Conservation (phyloP, 2,113 vertebrate genomes). For the Rhizomys pruinosus region DNA sequence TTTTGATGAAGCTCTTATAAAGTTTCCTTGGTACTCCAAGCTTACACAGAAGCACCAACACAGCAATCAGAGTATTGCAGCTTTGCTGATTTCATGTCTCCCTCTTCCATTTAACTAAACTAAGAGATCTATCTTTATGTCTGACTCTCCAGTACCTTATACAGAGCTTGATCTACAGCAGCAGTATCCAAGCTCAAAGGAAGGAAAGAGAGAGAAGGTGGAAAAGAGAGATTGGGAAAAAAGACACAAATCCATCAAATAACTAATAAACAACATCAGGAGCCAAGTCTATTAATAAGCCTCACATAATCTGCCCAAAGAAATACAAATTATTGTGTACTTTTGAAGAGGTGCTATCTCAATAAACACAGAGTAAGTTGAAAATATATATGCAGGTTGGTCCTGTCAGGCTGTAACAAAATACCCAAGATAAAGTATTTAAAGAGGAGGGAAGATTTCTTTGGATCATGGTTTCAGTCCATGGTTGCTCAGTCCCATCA, state of each 20-base stretch:
- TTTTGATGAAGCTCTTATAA: not conserved
- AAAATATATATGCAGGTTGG: not conserved
- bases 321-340: not conserved
- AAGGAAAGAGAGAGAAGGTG: not conserved
- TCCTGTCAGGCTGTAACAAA: not conserved
- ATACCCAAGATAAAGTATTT: not conserved
- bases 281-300: not conserved
- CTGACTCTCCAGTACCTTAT: not conserved
- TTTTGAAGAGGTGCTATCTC: not conserved
- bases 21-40: not conserved
- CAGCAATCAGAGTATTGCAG: not conserved
- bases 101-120: not conserved
- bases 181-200: not conserved
- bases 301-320: not conserved
- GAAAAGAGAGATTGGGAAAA: not conserved
- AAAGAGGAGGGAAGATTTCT: not conserved
- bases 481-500: not conserved
- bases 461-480: not conserved
- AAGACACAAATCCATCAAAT: not conserved
- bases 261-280: not conserved
- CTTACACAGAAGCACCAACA: not conserved
- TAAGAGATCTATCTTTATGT: not conserved
- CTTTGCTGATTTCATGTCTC: not conserved
- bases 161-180: not conserved
- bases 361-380: not conserved